Evolutionary conservation across 2,888 invertebrate genomes (phyloP), one percentile per base, ranked within the genome.

Genomic region (Siphonodentalium dalli): DNA sequence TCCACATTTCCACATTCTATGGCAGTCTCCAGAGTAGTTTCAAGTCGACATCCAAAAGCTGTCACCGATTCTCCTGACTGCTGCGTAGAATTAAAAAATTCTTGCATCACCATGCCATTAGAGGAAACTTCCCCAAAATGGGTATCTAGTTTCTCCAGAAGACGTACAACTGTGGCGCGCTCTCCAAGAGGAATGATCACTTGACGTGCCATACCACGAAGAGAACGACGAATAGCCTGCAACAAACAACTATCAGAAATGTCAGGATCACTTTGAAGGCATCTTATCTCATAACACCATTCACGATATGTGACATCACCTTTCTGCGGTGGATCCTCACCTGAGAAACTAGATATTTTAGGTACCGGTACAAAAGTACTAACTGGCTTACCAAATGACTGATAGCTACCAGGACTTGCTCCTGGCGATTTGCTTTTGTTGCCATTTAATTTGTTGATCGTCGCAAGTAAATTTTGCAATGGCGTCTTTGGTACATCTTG

Each of bases 31-130:
- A 57, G 26, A 7, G 47, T 9, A 11, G 43, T 28, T 24, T 58
- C 51, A 18, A 58, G 27, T 23, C 58, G n/a, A 24, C 54, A 58
- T 13, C 47, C 46, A 50, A 51, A 58, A n/a, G 46, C 20, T 20
- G 47, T 47, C n/a, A 54, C 51, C 13, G 43, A 41, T 29, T 55
- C 54, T 47, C 39, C 28, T 6, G 34, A 31, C 18, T 39, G 33
- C 41, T 55, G 49, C 26, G 34, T 37, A 28, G 39, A 39, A 43
- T 42, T 47, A 27, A 48, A 47, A 29, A 57, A 52, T 23, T 42
- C 38, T 33, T 57, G 57, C 43, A 57, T 52, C n/a, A 48, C 35
- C 37, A 48, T 48, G 7, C 44, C 47, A 51, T 41, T 56, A 18
- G 51, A 31, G 8, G 42, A 34, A 27, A 56, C 44, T 43, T 51